These are phyloP conservation scores for Pristiophorus japonicus DNA, from an alignment of 2,113 vertebrate genomes.

Conservation along the genomic window DNA sequence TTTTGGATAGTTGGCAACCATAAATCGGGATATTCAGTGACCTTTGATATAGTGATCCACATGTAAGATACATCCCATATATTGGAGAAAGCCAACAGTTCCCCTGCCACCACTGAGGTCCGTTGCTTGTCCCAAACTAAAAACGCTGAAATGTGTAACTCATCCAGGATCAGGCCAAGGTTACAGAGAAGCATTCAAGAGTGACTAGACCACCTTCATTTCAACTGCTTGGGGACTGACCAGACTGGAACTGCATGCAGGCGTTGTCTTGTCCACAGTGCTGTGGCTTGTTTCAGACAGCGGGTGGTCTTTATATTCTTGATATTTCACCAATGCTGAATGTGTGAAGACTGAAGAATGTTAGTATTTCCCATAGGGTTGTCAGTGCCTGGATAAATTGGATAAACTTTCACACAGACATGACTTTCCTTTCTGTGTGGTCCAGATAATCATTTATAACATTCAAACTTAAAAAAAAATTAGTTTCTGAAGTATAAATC, in stretches of 20 bases:
- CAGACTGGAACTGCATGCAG: neutral
- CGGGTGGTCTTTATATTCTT: slow-evolving; percentile 40
- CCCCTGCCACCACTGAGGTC: neutral
- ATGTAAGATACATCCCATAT: neutral
- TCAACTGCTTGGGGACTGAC: neutral
- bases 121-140: neutral
- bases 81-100: neutral
- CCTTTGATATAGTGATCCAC: neutral
- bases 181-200: neutral
- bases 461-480: neutral
- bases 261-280: neutral
- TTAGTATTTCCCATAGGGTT: slow-evolving; percentile 50
- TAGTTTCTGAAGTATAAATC: neutral
- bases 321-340: slow-evolving; percentile 45
- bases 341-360: slow-evolving; percentile 50
- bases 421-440: slow-evolving; percentile 40
- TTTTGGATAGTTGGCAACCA: too few species aligned
- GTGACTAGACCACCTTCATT: neutral
- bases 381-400: slow-evolving; percentile 50
- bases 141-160: neutral
- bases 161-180: neutral
- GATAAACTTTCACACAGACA: slow-evolving; percentile 43
- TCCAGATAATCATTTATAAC: slow-evolving; percentile 36
- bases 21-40: too few species aligned
- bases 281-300: slow-evolving; percentile 45